Evolutionary conservation across 2,888 invertebrate species (phyloP), one percentile per base, ranked within the genome.

Genomic region (Craniophora ligustri): DNA sequence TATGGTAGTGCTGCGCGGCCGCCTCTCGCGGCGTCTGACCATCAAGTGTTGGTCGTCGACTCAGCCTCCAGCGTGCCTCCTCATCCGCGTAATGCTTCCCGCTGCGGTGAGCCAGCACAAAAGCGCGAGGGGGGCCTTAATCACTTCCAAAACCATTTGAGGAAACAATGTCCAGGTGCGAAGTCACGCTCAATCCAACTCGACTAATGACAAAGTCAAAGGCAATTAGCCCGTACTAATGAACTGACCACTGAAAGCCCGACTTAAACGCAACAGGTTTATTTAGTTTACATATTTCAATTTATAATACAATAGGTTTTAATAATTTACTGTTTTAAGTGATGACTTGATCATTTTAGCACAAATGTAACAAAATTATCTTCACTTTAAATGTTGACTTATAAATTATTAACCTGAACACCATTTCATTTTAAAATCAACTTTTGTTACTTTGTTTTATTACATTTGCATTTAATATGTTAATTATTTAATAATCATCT

Each of bases 11-110:
- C 23, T 54, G 66, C 65, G 76, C 84, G 85, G 78, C 82, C 84
- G 84, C 65, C 74, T 80, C 67, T 72, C 75, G 61, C 84, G 82
- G 65, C 77, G 84, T 79, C 81, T 74, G 74, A 70, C 68, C 62
- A 76, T 78, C 71, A 81, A 91, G 83, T 91, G 89, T 56, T 78
- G 69, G 61, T 50, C 49, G 72, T 50, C 50, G 51, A 15, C 63
- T 59, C 85, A 87, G 85, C 84, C 84, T 88, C 88, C 84, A 76
- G 55, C 70, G 82, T 82, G 84, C 75, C 79, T 82, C 81, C 76
- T 86, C 86, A 85, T 79, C 86, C 87, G 85, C 82, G 80, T 84
- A 86, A 84, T 79, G 72, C 68, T 82, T 75, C 68, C 72, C 70
- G 79, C 79, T 67, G 75, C 77, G 71, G 67, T 58, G 42, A 78